Evolutionary conservation across 2,113 vertebrate species (phyloP).

Genomic region (Panurus biarmicus): DNA sequence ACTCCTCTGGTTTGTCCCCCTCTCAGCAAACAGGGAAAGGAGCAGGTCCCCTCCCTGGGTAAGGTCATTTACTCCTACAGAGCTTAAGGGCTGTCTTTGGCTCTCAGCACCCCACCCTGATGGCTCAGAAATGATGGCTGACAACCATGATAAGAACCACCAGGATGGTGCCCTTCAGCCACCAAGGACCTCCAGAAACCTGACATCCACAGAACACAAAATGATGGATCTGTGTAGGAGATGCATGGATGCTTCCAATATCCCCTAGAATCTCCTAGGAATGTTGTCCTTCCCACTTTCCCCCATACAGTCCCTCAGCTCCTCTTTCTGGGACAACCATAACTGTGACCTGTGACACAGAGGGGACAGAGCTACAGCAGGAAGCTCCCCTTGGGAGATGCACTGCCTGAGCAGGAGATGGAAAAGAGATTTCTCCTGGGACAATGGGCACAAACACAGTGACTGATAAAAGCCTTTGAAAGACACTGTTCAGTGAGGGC

Average conservation of each 20-base stretch:
- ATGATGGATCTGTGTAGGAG: background rate
- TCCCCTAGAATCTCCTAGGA: background rate
- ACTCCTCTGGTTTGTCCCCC: background rate
- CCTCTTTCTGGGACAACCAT: background rate
- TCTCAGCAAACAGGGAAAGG: background rate
- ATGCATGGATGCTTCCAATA: background rate
- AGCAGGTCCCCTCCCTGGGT: background rate
- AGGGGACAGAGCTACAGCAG: background rate
- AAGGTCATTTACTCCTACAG: background rate
- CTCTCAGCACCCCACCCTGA: background rate
- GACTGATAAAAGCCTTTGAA: background rate
- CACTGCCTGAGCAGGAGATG: background rate
- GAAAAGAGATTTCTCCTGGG: background rate
- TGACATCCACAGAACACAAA: background rate
- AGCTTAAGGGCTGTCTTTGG: background rate
- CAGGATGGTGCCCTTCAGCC: background rate
- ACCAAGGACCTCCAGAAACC: background rate
- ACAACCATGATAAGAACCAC: background rate
- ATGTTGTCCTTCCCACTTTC: background rate
- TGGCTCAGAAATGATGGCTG: background rate
- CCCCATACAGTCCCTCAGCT: fast-evolving
- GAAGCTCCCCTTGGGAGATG: background rate
- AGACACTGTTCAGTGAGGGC: background rate
- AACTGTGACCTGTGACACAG: background rate
- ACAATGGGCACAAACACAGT: background rate